These are phyloP conservation scores for Lasioglossum morio DNA, from an alignment of 2,888 invertebrate genomes.

Conservation along the genomic window DNA sequence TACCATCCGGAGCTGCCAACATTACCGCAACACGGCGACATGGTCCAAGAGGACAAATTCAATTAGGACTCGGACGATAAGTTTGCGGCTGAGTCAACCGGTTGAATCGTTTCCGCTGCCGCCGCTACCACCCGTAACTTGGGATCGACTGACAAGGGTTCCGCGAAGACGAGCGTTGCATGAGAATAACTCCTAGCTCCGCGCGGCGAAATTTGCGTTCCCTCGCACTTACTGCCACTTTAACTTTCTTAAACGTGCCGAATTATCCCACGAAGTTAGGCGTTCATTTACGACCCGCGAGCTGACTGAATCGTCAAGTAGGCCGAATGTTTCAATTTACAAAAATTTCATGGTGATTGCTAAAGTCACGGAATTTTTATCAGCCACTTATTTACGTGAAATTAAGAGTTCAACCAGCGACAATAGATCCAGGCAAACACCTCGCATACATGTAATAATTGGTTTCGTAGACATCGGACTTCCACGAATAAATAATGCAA, in stretches of 20 bases:
- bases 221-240: slow-evolving; percentile 61
- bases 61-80: slow-evolving; percentile 81
- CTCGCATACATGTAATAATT: not conserved
- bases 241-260: slow-evolving; percentile 61
- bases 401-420: not conserved
- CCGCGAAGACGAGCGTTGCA: slow-evolving; percentile 61
- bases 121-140: slow-evolving; percentile 52
- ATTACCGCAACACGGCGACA: slow-evolving; percentile 80
- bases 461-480: not conserved
- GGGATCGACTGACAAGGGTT: slow-evolving; percentile 66
- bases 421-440: not conserved
- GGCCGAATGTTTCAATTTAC: slow-evolving; percentile 18
- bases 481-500: not conserved
- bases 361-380: slow-evolving; percentile 15
- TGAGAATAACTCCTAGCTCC: slow-evolving; percentile 57
- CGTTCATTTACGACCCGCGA: slow-evolving; percentile 42
- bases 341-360: slow-evolving; percentile 14
- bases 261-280: slow-evolving; percentile 51
- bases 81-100: slow-evolving; percentile 75
- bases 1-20: slow-evolving; percentile 80
- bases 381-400: not conserved
- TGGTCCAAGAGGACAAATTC: slow-evolving; percentile 81
- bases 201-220: slow-evolving; percentile 51
- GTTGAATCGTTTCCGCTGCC: slow-evolving; percentile 65
- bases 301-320: slow-evolving; percentile 48